These are phyloP conservation scores for Paraplagusia blochii DNA, from an alignment of 2,113 vertebrate species.

Conservation along the genomic window DNA sequence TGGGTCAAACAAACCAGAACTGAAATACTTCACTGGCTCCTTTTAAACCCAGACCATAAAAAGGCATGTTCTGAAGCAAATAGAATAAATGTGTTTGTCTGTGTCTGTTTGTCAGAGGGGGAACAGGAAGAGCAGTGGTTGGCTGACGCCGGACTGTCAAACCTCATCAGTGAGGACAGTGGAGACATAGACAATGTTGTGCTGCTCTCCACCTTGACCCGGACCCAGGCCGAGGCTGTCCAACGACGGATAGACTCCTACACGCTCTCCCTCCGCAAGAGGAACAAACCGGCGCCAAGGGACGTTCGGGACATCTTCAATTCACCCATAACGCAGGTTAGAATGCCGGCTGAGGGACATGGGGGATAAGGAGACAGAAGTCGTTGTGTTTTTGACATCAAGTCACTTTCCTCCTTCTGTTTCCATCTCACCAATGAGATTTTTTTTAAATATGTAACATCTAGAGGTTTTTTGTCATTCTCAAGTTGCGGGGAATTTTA, in stretches of 20 bases:
- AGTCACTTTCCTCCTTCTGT: too few relatives aligned
- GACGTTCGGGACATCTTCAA: constrained; percentile 85
- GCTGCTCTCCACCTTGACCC: constrained; percentile 86
- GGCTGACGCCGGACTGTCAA: constrained; percentile 81
- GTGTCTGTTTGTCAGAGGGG: constrained; percentile 70
- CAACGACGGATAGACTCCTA: constrained; percentile 82
- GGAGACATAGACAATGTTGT: constrained; percentile 74
- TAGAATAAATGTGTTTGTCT: neutral
- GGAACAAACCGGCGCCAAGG: constrained; percentile 77
- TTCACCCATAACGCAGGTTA: constrained; percentile 62
- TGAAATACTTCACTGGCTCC: too few relatives aligned
- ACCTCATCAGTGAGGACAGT: constrained; percentile 75
- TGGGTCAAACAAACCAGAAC: too few relatives aligned
- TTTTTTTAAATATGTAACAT: too few relatives aligned
- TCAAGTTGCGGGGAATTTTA: too few relatives aligned
- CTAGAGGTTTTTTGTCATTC: too few relatives aligned
- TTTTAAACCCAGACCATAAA: too few relatives aligned
- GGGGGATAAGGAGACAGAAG: too few relatives aligned
- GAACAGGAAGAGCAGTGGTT: constrained; percentile 88
- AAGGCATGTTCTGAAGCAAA: too few relatives aligned
- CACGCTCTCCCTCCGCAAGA: constrained; percentile 78
- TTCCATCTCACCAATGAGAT: too few relatives aligned
- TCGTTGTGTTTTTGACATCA: too few relatives aligned
- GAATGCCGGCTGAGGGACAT: neutral
- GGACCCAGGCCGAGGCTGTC: constrained; percentile 83